Percentiles rank a stretch among this genome's conserved stretches.
Conservation (phyloP, 2,888 invertebrate genomes). For the Agonopterix heracliana region DNA sequence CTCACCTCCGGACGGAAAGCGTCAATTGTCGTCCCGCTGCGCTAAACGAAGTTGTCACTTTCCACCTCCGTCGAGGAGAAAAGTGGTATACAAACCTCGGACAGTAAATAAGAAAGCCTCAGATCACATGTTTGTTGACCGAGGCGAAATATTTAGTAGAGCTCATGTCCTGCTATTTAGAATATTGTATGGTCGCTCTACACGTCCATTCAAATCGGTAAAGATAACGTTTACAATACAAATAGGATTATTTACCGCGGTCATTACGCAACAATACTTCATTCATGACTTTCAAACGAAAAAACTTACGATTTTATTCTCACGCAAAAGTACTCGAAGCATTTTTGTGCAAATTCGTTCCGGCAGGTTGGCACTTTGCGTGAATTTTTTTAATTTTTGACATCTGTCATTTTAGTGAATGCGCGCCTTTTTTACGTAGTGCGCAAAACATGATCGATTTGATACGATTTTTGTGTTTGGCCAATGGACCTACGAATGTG, state of each 20-base stretch:
- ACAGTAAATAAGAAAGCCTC: too few species aligned
- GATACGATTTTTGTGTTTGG: slow-evolving; percentile 62
- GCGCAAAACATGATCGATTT: slow-evolving; percentile 57
- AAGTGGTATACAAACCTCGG: too few species aligned
- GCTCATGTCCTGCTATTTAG: too few species aligned
- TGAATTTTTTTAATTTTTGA: slow-evolving; percentile 16
- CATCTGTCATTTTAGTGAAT: slow-evolving; percentile 11
- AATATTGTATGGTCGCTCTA: slow-evolving; percentile 26
- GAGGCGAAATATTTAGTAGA: too few species aligned
- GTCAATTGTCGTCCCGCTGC: too few species aligned
- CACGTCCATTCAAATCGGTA: slow-evolving; percentile 22
- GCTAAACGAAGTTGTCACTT: too few species aligned
- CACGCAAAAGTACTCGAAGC: slow-evolving; percentile 33
- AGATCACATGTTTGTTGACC: too few species aligned
- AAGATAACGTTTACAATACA: slow-evolving; percentile 48
- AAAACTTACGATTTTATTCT: slow-evolving; percentile 45
- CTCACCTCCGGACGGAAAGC: too few species aligned
- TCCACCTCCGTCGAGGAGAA: too few species aligned
- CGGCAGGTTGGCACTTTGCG: slow-evolving; percentile 42
- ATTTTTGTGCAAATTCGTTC: slow-evolving; percentile 44
- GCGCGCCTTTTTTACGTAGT: slow-evolving; percentile 30
- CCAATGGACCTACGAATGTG: slow-evolving; percentile 36
- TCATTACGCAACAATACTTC: slow-evolving; percentile 56
- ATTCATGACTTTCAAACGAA: slow-evolving; percentile 43
- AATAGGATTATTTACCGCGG: slow-evolving; percentile 64